phyloP scores from a whole-genome alignment of 35 echinoderm and acorn worm species.

The Anneissia japonica region DNA sequence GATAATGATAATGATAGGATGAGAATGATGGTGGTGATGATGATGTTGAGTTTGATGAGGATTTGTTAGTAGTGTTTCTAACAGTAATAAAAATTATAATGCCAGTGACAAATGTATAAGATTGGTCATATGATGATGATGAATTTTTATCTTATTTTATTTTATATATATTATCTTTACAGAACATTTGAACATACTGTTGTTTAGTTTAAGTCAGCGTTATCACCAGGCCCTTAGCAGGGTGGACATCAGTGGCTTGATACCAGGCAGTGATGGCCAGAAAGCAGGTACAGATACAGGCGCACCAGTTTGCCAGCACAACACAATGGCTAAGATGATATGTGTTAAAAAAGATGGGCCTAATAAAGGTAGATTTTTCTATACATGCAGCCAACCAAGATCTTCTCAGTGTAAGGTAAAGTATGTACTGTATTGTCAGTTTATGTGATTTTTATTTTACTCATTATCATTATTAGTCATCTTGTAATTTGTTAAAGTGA shows the following conservation, averaged over 20 bases:
- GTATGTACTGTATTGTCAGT: too few species aligned
- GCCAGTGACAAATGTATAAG: too few species aligned
- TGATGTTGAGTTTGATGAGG: too few species aligned
- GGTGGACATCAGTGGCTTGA: slow-evolving; percentile 43
- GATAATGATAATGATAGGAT: too few species aligned
- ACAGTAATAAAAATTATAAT: too few species aligned
- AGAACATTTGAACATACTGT: slow-evolving; percentile 93
- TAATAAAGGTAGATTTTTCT: slow-evolving; percentile 98
- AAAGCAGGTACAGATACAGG: neutral
- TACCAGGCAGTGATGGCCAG: neutral
- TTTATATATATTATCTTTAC: slow-evolving; percentile 8
- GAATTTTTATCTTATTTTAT: too few species aligned
- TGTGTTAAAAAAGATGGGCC: slow-evolving; percentile 89
- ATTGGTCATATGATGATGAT: neutral
- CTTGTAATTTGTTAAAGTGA: too few species aligned
- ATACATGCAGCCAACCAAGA: slow-evolving; percentile 59
- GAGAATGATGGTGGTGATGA: too few species aligned
- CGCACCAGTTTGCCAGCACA: slow-evolving; percentile 64
- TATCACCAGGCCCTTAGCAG: slow-evolving; percentile 60
- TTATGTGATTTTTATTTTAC: too few species aligned
- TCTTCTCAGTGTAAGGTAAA: slow-evolving; percentile 82
- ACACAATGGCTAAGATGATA: slow-evolving; percentile 61
- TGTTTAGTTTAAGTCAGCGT: slow-evolving; percentile 54
- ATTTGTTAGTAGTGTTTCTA: too few species aligned
- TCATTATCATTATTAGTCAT: too few species aligned